These are phyloP conservation scores for Lutjanus argentimaculatus DNA, from an alignment of 2,797 vertebrate species.

Conservation along the genomic window DNA sequence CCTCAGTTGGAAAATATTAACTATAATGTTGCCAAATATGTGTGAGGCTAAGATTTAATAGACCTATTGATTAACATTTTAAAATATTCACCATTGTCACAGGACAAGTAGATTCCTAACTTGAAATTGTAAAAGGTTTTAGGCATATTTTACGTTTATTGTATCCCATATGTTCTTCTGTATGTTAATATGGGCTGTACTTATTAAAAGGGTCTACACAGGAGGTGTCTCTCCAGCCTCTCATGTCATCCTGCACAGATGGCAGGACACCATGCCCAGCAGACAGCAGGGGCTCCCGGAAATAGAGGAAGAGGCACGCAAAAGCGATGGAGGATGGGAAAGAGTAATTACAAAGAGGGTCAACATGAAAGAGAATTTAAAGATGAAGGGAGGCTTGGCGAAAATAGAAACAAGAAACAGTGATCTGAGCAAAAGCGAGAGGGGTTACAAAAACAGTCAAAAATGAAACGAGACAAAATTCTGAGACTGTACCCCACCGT, in stretches of 20 bases:
- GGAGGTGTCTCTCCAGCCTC: slow-evolving; percentile 43
- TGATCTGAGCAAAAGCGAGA: slow-evolving; percentile 46
- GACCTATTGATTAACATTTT: not conserved
- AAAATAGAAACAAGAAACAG: slow-evolving; percentile 47
- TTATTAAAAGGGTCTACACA: slow-evolving; percentile 38
- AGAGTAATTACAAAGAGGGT: slow-evolving; percentile 60
- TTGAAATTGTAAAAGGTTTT: not conserved
- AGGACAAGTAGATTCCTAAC: not conserved
- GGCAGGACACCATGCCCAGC: slow-evolving; percentile 71
- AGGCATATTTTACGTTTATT: slow-evolving; percentile 17
- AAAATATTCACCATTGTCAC: not conserved
- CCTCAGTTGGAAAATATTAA: slow-evolving; percentile 14
- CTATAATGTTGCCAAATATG: slow-evolving; percentile 23
- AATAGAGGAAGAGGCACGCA: slow-evolving; percentile 54
- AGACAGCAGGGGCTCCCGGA: slow-evolving; percentile 70
- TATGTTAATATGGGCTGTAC: slow-evolving; percentile 19
- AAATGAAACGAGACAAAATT: slow-evolving; percentile 48
- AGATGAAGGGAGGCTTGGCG: slow-evolving; percentile 45
- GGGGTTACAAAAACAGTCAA: slow-evolving; percentile 40
- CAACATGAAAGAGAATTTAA: slow-evolving; percentile 60
- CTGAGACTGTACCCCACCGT: slow-evolving; percentile 27
- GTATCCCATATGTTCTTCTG: slow-evolving; percentile 22
- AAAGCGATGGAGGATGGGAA: slow-evolving; percentile 54
- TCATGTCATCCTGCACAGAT: slow-evolving; percentile 76
- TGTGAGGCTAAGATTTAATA: not conserved